Evolutionary conservation across 2,113 vertebrate species (phyloP).

Genomic region (Pteronura brasiliensis): DNA sequence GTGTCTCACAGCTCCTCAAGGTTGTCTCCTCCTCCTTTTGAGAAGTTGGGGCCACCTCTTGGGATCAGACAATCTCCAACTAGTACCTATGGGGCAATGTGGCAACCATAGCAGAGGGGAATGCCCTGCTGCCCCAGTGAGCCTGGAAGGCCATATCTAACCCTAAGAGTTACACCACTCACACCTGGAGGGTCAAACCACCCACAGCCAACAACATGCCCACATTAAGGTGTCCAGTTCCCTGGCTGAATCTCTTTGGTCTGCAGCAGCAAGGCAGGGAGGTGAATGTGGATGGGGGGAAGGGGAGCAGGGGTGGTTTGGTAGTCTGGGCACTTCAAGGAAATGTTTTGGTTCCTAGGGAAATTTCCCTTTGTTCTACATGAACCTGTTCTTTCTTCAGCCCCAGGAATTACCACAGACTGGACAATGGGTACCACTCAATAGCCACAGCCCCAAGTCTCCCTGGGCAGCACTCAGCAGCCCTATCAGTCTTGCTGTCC

Average conservation of each 20-base stretch:
- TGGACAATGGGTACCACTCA: neutral
- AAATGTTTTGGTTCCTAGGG: neutral
- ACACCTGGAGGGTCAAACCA: neutral
- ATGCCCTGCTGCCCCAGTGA: neutral
- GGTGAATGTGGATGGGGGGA: neutral
- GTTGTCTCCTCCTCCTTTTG: neutral
- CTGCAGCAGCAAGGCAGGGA: fast-evolving
- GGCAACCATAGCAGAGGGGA: neutral
- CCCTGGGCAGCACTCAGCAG: neutral
- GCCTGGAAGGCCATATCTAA: neutral
- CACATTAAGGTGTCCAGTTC: neutral
- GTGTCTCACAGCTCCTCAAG: no score
- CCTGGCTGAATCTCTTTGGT: neutral
- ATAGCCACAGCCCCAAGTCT: neutral
- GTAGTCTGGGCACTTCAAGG: neutral
- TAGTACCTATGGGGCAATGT: neutral
- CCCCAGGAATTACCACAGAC: neutral
- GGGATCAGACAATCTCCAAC: neutral
- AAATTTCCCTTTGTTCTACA: neutral
- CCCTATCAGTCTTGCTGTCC: neutral
- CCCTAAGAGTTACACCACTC: neutral
- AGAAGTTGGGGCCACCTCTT: neutral
- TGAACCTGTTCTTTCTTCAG: neutral
- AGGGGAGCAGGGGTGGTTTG: neutral
- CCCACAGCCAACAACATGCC: neutral